Evolutionary conservation across 2,113 vertebrate genomes (phyloP), one percentile per base, ranked within the genome.

Genomic region (Cromileptes altivelis): DNA sequence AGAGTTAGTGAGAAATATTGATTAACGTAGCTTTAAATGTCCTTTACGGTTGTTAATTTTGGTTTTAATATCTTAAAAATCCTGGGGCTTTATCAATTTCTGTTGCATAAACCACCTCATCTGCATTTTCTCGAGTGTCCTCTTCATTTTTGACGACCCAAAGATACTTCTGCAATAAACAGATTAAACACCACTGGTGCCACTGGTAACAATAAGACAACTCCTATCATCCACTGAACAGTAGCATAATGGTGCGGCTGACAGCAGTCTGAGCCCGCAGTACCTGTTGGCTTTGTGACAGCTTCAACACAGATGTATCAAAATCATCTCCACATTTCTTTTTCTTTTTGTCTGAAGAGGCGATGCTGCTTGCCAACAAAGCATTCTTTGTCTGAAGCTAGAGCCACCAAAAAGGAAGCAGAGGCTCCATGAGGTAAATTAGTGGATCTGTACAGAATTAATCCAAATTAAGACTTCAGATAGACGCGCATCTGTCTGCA

Each of bases 401-500:
- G 30, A 75, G 55, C 74, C 78, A 87, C 58, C 25, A 40, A 70
- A 75, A 63, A 53, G 70, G 64, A 81, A 85, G 76, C 47, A 37
- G 74, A 27, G 65, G 52, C 73, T 60, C 33, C 8, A 10, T 11
- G 6, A 65, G 68, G 49, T 77, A 27, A 82, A 80, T 69, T 25
- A 62, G 15, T 25, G n/a, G 6, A 60, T 80, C 58, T 75, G 78
- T 68, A 21, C 37, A 77, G 30, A 75, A 82, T 75, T n/a, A 78
- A 58, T 68, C 70, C 71, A 80, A 61, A 78, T 74, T 63, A 42
- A 80, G 37, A 47, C 58, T 80, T 69, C 19, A 30, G 53, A 65
- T 42, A 55, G 56, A 80, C 30, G 37, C 55, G 4, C 89, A 90
- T 89, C 81, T 93, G 91, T 83, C 49, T 70, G 10, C 61, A 69